phyloP scores from a whole-genome alignment of 2,113 vertebrate species.

The Delphinus delphis region DNA sequence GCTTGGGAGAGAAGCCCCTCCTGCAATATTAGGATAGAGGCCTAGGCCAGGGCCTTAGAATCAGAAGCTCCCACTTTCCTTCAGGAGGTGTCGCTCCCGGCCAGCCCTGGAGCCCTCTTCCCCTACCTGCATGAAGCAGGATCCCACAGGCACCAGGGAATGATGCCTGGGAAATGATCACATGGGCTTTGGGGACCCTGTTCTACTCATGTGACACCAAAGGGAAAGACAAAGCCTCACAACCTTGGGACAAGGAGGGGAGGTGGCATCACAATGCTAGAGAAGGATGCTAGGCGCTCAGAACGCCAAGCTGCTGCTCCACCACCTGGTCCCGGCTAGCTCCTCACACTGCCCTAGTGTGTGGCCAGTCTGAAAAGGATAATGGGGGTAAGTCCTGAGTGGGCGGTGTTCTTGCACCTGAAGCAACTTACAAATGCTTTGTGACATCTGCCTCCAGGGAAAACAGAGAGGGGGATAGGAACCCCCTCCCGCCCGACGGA shows the following conservation, averaged over 20 bases:
- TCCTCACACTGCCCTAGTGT: not conserved
- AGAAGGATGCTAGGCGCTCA: not conserved
- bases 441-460: not conserved
- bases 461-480: not conserved
- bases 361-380: not conserved
- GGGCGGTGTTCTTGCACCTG: slow-evolving; percentile 20
- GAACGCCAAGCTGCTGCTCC: not conserved
- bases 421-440: slow-evolving; percentile 23
- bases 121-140: not conserved
- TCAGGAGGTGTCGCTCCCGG: not conserved
- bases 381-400: slow-evolving; percentile 36
- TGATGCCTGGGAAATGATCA: not conserved
- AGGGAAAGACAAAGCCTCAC: not conserved
- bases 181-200: not conserved
- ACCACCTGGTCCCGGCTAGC: not conserved
- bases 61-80: not conserved
- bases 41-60: too few species aligned
- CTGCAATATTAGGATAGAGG: not conserved
- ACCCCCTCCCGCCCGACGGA: not conserved
- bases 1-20: not conserved
- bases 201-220: not conserved
- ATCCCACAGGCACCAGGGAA: not conserved
- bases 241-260: not conserved
- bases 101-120: not conserved
- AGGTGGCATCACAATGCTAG: not conserved